Evolutionary conservation across 2,797 vertebrate species (phyloP).

Genomic region (Distichodus sexfasciatus): DNA sequence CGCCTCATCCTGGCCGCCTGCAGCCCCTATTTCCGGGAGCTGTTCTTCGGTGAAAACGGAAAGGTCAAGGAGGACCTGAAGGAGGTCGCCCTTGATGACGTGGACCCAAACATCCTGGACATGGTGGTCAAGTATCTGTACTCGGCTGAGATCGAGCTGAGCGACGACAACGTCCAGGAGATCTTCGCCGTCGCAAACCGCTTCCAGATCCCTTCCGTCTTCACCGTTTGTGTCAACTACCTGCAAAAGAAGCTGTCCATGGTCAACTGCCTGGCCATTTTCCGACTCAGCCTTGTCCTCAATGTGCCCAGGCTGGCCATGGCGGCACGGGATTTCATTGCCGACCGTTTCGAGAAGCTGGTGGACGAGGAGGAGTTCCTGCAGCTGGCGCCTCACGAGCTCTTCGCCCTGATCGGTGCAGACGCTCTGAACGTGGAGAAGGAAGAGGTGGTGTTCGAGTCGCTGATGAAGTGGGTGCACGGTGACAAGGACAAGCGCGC

Average conservation of each 20-base stretch:
- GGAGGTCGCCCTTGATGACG: conserved; percentile 89
- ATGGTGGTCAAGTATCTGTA: conserved; percentile 94
- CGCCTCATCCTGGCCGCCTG: conserved; percentile 95
- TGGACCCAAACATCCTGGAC: conserved; percentile 85
- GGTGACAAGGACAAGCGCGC: conserved; percentile 85
- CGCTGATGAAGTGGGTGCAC: conserved; percentile 91
- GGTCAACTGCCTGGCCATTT: conserved; percentile 90
- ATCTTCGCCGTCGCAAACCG: conserved; percentile 94
- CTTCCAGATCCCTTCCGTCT: conserved; percentile 97
- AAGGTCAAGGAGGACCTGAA: conserved; percentile 86
- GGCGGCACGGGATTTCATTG: conserved; percentile 89
- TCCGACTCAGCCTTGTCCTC: conserved; percentile 90
- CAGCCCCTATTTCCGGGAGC: conserved; percentile 98
- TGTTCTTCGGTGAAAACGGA: conserved; percentile 92
- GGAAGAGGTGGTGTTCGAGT: conserved; percentile 92
- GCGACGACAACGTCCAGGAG: conserved; percentile 93
- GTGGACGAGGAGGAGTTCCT: conserved; percentile 91
- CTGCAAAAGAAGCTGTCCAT: conserved; percentile 92
- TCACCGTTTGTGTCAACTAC: conserved; percentile 96
- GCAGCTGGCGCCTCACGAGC: conserved; percentile 88
- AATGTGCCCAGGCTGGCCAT: conserved; percentile 91
- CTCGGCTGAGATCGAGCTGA: conserved; percentile 94
- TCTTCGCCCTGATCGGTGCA: conserved; percentile 89
- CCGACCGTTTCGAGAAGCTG: conserved; percentile 88
- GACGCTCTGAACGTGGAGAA: conserved; percentile 90